These are phyloP conservation scores for Tangachromis dhanisi DNA, from an alignment of 2,113 vertebrate species.

Conservation along the genomic window DNA sequence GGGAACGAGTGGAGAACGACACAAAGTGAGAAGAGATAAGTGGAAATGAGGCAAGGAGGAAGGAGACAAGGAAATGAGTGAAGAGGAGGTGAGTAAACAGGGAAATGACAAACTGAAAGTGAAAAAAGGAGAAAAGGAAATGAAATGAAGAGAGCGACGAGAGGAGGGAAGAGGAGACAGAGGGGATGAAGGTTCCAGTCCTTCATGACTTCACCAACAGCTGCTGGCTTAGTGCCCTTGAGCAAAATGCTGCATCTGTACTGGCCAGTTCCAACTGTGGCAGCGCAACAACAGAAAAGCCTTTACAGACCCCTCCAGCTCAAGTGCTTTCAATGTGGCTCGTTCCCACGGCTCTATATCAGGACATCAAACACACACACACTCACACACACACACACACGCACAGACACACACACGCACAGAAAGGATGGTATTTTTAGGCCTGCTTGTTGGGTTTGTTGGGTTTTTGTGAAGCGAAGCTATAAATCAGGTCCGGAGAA, in stretches of 20 bases:
- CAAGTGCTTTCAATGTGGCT: not conserved
- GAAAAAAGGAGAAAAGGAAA: not conserved
- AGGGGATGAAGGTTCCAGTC: not conserved
- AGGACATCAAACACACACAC: not conserved
- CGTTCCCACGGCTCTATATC: constrained; percentile 50
- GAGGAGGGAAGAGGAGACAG: not conserved
- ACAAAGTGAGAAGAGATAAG: not conserved
- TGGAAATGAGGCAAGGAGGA: not conserved
- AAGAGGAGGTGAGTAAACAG: not conserved
- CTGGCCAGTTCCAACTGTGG: not conserved
- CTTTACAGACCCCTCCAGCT: not conserved
- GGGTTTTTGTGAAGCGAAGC: constrained; percentile 22
- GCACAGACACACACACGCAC: not conserved
- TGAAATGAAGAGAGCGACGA: not conserved
- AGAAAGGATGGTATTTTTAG: constrained; percentile 23
- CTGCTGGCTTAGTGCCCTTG: not conserved
- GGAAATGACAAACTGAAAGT: not conserved
- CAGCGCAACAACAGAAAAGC: not conserved
- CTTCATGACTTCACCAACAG: not conserved
- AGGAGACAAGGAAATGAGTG: not conserved
- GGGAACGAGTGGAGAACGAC: not conserved
- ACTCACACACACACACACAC: not conserved
- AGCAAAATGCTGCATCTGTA: not conserved
- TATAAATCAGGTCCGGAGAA: constrained; percentile 27
- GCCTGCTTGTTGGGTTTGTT: constrained; percentile 11